Evolutionary conservation across 2,888 invertebrate genomes (phyloP).

Genomic region (Eledona agricola): DNA sequence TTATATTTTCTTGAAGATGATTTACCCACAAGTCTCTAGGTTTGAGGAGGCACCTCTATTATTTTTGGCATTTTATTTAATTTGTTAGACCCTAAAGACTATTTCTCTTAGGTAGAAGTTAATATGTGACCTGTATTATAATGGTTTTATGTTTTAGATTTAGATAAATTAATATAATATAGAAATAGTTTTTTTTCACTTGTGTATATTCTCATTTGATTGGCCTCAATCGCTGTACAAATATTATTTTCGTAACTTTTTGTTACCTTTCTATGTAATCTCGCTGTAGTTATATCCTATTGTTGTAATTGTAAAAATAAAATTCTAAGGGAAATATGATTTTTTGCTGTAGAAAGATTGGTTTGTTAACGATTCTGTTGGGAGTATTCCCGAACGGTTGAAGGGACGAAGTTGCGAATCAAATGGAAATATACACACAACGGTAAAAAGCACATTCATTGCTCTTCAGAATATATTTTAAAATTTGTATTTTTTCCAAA

Average conservation of each 20-base stretch:
- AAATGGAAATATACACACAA: slow-evolving; percentile 43
- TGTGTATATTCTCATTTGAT: slow-evolving; percentile 57
- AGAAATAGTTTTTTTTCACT: slow-evolving; percentile 55
- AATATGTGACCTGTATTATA: slow-evolving; percentile 62
- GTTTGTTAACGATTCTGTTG: too few relatives aligned
- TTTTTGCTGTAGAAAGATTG: too few relatives aligned
- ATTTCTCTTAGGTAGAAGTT: slow-evolving; percentile 58
- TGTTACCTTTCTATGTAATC: slow-evolving; percentile 6
- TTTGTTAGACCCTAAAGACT: slow-evolving; percentile 58
- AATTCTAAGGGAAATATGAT: too few relatives aligned
- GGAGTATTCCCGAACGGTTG: too few relatives aligned
- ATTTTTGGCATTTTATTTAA: slow-evolving; percentile 54
- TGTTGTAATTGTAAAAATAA: slow-evolving; percentile 18
- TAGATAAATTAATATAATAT: slow-evolving; percentile 61
- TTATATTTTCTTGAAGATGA: slow-evolving; percentile 49
- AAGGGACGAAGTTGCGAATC: too few relatives aligned
- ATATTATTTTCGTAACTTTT: slow-evolving; percentile 19
- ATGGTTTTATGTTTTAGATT: slow-evolving; percentile 63
- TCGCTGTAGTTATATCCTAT: slow-evolving; percentile 7
- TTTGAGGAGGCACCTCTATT: slow-evolving; percentile 45
- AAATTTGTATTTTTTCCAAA: slow-evolving; percentile 35
- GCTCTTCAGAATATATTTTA: slow-evolving; percentile 34
- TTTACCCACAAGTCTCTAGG: slow-evolving; percentile 39
- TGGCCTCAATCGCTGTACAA: slow-evolving; percentile 23
- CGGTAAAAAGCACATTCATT: slow-evolving; percentile 37